phyloP scores from a whole-genome alignment of 2,113 vertebrate species.

The Sclerurus mexicanus region DNA sequence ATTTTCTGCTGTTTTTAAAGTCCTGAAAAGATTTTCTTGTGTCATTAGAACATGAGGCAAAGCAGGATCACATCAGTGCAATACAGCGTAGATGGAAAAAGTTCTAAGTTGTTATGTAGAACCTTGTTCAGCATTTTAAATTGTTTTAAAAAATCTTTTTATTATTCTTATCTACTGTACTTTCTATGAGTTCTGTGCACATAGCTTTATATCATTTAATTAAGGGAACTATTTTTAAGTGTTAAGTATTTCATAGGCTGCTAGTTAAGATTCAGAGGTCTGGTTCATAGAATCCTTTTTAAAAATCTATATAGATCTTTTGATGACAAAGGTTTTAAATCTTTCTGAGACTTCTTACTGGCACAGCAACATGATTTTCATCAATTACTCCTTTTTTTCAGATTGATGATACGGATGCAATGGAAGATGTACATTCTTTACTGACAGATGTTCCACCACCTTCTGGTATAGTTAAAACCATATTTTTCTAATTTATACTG shows the following conservation, averaged over 20 bases:
- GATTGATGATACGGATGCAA: conserved; percentile 97
- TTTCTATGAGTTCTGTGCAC: neutral
- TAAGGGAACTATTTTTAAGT: neutral
- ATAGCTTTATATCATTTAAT: neutral
- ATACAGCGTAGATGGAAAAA: neutral
- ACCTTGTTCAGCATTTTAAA: neutral
- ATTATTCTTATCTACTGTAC: neutral
- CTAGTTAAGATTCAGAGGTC: neutral
- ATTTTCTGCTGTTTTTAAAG: neutral
- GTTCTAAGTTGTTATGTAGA: neutral
- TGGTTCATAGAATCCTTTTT: neutral
- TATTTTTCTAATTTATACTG: neutral
- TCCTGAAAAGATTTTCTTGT: neutral
- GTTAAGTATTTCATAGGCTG: neutral
- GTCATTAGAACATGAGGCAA: neutral
- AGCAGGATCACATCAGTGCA: neutral
- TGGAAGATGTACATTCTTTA: conserved; percentile 95
- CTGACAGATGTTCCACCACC: conserved; percentile 89
- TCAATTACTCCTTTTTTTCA: conserved; percentile 41
- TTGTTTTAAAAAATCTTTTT: neutral
- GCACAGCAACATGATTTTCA: neutral
- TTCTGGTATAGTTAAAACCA: conserved; percentile 74
- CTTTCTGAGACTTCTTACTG: neutral
- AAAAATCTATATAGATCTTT: neutral
- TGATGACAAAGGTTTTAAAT: neutral